These are phyloP conservation scores for Halictus ligatus DNA, from an alignment of 2,888 invertebrate species.

Conservation along the genomic window DNA sequence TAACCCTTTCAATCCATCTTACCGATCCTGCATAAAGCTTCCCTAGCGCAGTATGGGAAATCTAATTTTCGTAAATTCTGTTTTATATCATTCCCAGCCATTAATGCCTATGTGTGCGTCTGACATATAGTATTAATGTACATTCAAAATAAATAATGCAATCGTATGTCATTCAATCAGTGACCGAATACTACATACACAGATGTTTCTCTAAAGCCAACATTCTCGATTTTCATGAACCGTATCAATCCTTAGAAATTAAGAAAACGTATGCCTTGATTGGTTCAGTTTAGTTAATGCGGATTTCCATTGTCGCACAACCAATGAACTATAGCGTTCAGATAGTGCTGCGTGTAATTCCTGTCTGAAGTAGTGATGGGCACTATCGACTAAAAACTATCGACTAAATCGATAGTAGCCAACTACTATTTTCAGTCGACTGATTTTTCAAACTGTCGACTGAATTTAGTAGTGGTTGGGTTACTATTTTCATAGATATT, in stretches of 20 bases:
- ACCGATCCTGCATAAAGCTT: conserved; percentile 92
- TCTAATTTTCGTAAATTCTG: conserved; percentile 90
- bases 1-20: conserved; percentile 65
- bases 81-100: conserved; percentile 88
- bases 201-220: not conserved
- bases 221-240: conserved; percentile 36
- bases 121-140: not conserved
- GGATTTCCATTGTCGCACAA: not conserved
- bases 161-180: not conserved
- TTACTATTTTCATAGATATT: too few species aligned
- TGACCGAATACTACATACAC: conserved; percentile 11
- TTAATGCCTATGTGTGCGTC: conserved; percentile 66
- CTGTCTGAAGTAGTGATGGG: too few species aligned
- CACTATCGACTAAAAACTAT: too few species aligned
- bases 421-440: too few species aligned
- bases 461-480: too few species aligned
- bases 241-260: not conserved
- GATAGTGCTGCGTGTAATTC: not conserved
- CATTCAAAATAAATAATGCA: conserved; percentile 16
- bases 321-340: not conserved
- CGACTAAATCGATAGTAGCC: too few species aligned
- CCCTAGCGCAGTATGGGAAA: conserved; percentile 91
- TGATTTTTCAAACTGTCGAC: too few species aligned
- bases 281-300: not conserved
- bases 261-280: conserved; percentile 7